Base-by-base conservation (phyloP, 1,140 invertebrate genomes). In the Aphaenogaster floridana region DNA sequence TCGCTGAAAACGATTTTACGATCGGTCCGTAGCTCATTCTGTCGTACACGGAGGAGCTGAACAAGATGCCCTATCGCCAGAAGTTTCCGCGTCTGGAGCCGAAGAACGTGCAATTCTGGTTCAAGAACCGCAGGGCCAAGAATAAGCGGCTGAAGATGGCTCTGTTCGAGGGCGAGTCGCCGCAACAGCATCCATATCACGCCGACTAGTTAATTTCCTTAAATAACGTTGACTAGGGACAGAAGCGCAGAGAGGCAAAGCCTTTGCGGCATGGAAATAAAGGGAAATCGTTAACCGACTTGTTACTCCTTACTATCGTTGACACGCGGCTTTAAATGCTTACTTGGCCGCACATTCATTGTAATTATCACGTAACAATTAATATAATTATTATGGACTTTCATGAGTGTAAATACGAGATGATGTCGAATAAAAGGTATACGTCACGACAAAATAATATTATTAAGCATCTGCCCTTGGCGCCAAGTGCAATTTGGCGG, bases 21-120 rank as follows among this genome's bases (percentile, higher is more conserved):
- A 87, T 87, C 69, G 66, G 28, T 91, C 93, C 93, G 36, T 93
- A 99, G 96, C 96, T 99, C 91, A 99, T 99, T 91, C 96, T 99
- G 72, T 99, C 99, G 94, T 99, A 99, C 94, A 99, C 99, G 2
- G 99, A 99, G 92, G 98, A 99, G 93, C 96, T 99, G 86, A 99
- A 99, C 94, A 96, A 97, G 72, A 99, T 99, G 97, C 98, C 98
- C 42, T 98, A 99, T 94, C 96, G 99, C 91, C 98, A 99, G 94
- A 99, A 99, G 95, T 99, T 99, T 95, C 99, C 99, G 0, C 97
- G 98, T 36, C 96, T 99, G 42, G 99, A 99, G 95, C 98, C 99
- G 21, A 99, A 99, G 95, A 99, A 99, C 94, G 98, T 99, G 74
- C 99, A 99, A 95, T 99, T 99, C 94, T 98, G 98, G 98, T 98